These are phyloP conservation scores for Zaprionus kolodkinae DNA, from an alignment of 1,140 invertebrate species.

Conservation along the genomic window DNA sequence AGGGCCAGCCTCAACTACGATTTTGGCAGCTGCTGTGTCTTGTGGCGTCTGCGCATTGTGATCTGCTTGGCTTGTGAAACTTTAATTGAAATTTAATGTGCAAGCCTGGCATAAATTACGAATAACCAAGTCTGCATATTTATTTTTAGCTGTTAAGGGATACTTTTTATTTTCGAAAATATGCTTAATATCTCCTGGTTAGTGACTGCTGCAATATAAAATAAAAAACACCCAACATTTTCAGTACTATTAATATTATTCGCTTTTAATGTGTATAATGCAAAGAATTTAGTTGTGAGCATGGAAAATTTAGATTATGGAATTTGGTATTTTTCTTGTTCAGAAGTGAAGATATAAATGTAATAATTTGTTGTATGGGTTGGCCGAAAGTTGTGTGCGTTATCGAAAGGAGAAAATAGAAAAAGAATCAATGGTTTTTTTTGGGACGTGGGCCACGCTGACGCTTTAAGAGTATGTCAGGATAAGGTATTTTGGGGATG, in stretches of 20 bases:
- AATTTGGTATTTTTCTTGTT: background rate
- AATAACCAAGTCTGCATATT: background rate
- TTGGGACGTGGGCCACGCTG: constrained; percentile 56
- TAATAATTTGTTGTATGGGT: background rate
- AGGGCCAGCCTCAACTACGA: background rate
- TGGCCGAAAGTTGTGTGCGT: constrained; percentile 19
- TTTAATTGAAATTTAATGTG: constrained; percentile 39
- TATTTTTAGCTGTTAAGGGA: background rate
- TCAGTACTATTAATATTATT: constrained; percentile 38
- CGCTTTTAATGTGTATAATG: constrained; percentile 31
- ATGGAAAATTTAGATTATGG: constrained; percentile 2
- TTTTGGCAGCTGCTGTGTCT: background rate
- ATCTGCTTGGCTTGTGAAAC: background rate
- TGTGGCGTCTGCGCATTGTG: constrained; percentile 50
- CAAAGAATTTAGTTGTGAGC: constrained; percentile 9
- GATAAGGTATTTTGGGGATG: background rate
- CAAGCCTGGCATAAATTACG: background rate
- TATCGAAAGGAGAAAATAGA: constrained; percentile 35
- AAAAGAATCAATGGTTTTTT: constrained; percentile 49
- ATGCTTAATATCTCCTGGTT: no score
- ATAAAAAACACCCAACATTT: background rate
- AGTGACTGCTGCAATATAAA: no score
- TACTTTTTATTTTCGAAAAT: no score
- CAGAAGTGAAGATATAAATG: background rate
- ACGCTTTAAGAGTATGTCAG: constrained; percentile 42